Conservation (phyloP, 2,113 vertebrate genomes). For the Mesocricetus auratus region DNA sequence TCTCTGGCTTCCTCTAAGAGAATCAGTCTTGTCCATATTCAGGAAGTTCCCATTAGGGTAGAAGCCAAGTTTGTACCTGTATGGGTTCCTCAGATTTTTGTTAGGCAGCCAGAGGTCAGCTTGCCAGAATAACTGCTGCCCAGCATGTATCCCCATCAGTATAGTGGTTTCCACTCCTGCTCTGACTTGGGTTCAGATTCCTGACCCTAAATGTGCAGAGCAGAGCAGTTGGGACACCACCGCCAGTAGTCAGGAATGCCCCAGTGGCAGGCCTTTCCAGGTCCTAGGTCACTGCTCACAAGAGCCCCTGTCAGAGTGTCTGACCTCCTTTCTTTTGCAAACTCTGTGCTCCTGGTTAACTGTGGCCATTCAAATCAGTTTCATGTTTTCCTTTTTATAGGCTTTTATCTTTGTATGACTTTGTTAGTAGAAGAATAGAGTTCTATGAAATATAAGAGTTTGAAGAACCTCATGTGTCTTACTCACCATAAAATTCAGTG, state of each 20-base stretch:
- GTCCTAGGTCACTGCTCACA: neutral
- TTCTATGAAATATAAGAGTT: neutral
- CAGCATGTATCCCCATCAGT: neutral
- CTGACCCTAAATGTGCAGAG: neutral
- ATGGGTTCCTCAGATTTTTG: fast-evolving
- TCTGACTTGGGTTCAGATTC: neutral
- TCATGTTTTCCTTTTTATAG: neutral
- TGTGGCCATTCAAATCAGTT: neutral
- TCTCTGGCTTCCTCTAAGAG: neutral
- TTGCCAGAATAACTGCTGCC: neutral
- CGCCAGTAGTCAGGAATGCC: neutral
- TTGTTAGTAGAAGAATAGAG: slow-evolving; percentile 75
- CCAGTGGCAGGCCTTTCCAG: neutral
- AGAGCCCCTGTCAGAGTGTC: neutral
- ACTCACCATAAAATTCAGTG: fast-evolving
- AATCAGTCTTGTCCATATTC: fast-evolving
- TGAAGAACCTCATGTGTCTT: neutral
- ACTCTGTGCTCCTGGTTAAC: too few relatives aligned
- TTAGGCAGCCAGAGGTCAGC: neutral
- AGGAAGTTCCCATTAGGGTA: fast-evolving
- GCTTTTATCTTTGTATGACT: slow-evolving; percentile 41
- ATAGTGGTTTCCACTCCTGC: fast-evolving
- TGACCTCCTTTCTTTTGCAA: fast-evolving
- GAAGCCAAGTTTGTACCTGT: neutral
- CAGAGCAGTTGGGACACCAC: neutral